Conservation (phyloP, 1,140 invertebrate genomes). For the Rhagoletis zephyria region DNA sequence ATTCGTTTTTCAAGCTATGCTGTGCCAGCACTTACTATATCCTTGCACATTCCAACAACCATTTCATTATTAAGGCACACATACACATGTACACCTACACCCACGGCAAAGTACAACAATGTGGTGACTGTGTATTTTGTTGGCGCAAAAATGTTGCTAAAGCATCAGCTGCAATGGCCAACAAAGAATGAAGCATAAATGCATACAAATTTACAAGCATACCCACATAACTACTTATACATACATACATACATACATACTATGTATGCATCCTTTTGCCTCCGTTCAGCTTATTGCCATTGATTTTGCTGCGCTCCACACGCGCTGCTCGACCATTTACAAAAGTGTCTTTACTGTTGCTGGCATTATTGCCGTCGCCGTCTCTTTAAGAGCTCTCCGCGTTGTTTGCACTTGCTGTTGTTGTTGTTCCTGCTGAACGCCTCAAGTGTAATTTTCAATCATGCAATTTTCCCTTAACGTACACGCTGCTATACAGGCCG, state of each 20-base stretch:
- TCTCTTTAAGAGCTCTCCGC: constrained; percentile 14
- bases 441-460: constrained; percentile 71
- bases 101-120: constrained; percentile 13
- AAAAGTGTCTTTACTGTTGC: background rate
- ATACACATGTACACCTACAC: background rate
- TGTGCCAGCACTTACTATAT: background rate
- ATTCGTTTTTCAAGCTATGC: background rate
- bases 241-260: background rate
- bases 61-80: background rate
- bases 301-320: background rate
- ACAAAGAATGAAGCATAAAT: background rate
- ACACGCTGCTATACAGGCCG: background rate
- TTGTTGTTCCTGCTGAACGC: background rate
- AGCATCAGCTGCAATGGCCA: background rate
- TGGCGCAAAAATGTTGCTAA: background rate
- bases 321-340: background rate
- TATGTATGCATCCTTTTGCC: background rate
- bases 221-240: background rate
- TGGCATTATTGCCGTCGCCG: background rate
- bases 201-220: background rate
- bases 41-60: background rate
- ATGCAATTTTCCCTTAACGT: constrained; percentile 66
- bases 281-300: background rate
- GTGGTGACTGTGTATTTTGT: background rate
- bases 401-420: background rate